Evolutionary conservation across 2,797 vertebrate genomes (phyloP).

Genomic region (Platalea minor): DNA sequence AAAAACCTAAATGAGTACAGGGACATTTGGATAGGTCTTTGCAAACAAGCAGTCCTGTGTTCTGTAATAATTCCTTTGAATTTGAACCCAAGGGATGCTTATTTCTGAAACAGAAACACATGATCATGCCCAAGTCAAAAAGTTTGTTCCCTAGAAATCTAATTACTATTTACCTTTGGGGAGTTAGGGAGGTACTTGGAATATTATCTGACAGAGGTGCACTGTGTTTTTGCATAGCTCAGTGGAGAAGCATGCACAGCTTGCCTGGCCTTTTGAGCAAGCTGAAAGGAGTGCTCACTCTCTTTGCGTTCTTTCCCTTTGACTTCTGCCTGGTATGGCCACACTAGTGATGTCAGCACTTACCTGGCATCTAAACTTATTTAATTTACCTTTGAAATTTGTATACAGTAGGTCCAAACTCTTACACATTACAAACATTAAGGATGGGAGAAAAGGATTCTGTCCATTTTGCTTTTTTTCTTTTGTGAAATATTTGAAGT

Average conservation of each 20-base stretch:
- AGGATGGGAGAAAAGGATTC: not conserved
- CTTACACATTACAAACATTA: not conserved
- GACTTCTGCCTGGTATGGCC: not conserved
- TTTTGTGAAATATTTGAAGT: not conserved
- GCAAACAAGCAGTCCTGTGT: constrained; percentile 22
- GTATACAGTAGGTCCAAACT: not conserved
- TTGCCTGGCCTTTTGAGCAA: not conserved
- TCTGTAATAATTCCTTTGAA: constrained; percentile 29
- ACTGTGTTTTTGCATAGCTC: not conserved
- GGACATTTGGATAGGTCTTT: constrained; percentile 35
- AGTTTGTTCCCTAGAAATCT: not conserved
- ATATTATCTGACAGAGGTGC: not conserved
- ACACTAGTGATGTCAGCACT: not conserved
- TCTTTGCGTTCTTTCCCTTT: not conserved
- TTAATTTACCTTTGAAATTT: not conserved
- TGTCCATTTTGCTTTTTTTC: not conserved
- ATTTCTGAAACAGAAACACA: not conserved
- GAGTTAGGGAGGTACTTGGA: not conserved
- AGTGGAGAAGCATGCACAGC: not conserved
- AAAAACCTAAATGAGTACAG: not conserved
- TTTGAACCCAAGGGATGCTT: not conserved
- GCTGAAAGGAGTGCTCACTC: not conserved
- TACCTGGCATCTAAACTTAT: not conserved
- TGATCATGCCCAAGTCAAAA: not conserved
- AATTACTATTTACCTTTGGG: not conserved